Percentiles rank a stretch among this genome's conserved stretches.
Conservation (phyloP, 2,113 vertebrate species). For the Laterallus jamaicensis region DNA sequence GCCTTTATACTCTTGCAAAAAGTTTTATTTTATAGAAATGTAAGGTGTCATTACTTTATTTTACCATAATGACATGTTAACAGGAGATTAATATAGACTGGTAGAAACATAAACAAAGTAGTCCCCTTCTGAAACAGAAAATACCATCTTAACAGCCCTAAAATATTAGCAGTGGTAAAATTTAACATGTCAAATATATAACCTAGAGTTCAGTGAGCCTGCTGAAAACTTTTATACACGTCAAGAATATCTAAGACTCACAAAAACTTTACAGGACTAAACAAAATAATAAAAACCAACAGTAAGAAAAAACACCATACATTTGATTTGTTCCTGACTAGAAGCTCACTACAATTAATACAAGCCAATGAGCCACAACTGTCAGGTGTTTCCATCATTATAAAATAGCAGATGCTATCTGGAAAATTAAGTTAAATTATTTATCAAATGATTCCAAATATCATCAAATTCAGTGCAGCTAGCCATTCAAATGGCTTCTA, state of each 20-base stretch:
- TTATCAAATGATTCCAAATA: slow-evolving; percentile 36
- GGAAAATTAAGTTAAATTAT: slow-evolving; percentile 22
- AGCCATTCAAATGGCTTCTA: background rate
- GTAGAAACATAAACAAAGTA: background rate
- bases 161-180: background rate
- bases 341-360: background rate
- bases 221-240: background rate
- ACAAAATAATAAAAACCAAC: background rate
- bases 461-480: slow-evolving; percentile 1
- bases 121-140: background rate
- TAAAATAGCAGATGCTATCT: slow-evolving; percentile 23
- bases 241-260: background rate
- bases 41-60: background rate
- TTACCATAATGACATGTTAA: background rate
- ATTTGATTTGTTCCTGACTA: background rate
- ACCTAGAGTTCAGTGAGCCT: background rate
- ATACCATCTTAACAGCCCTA: background rate
- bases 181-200: background rate
- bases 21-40: background rate
- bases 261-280: background rate
- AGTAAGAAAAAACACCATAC: background rate
- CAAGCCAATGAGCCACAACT: background rate
- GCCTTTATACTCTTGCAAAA: background rate
- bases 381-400: background rate
- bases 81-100: background rate